Evolutionary conservation across 2,113 vertebrate species (phyloP).

Genomic region (Cygnus atratus): DNA sequence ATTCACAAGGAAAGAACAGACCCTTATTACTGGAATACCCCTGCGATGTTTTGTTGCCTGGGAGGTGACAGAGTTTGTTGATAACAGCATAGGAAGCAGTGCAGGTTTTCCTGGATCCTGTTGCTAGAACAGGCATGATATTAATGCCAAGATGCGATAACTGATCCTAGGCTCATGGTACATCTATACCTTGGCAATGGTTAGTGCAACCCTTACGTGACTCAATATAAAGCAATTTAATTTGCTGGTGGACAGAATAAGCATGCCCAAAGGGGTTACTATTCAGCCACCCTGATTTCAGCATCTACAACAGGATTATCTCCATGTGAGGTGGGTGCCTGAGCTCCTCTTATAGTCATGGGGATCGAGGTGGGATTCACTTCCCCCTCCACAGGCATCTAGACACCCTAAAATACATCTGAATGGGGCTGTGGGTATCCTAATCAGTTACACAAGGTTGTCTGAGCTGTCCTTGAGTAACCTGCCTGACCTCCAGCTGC

Average conservation of each 20-base stretch:
- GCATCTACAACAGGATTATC: not conserved
- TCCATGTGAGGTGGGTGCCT: not conserved
- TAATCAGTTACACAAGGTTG: not conserved
- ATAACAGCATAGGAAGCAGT: not conserved
- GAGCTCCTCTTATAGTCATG: not conserved
- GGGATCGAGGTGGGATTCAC: not conserved
- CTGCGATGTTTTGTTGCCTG: not conserved
- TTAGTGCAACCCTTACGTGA: not conserved
- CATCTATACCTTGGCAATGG: not conserved
- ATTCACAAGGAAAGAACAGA: not conserved
- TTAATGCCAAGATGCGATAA: not conserved
- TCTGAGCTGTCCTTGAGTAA: not conserved
- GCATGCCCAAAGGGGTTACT: not conserved
- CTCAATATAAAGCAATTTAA: not conserved
- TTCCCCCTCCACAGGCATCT: not conserved
- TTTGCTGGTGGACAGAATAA: not conserved
- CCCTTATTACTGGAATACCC: not conserved
- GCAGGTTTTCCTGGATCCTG: not conserved
- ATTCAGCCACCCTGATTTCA: not conserved
- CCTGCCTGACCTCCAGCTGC: not conserved
- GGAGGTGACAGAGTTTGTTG: not conserved
- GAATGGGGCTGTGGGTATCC: not conserved
- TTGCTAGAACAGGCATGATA: not conserved
- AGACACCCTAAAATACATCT: not conserved
- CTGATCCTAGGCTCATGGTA: not conserved